Evolutionary conservation across 1,140 invertebrate genomes (phyloP).

Genomic region (Drosophila bipectinata): DNA sequence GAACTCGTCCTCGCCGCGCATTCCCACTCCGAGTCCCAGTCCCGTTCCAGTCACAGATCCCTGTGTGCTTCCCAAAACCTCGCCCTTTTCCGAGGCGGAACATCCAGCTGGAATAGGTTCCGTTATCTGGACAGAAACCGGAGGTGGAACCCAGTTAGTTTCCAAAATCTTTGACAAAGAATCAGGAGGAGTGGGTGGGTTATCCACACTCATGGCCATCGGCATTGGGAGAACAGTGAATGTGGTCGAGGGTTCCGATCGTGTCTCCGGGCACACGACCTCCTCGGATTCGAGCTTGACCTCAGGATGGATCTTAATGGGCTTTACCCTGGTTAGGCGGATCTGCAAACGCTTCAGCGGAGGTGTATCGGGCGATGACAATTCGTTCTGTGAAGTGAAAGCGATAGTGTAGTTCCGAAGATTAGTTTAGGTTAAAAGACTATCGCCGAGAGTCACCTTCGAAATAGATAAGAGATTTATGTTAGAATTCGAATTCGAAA

Average conservation of each 20-base stretch:
- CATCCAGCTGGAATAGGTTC: slow-evolving; percentile 1
- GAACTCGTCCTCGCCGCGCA: slow-evolving; percentile 59
- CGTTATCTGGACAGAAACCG: slow-evolving; percentile 2
- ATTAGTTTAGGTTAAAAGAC: not conserved
- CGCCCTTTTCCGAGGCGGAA: slow-evolving; percentile 16
- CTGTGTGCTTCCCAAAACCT: not conserved
- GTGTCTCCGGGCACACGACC: slow-evolving; percentile 4
- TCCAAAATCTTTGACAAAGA: slow-evolving; percentile 10
- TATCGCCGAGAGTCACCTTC: not conserved
- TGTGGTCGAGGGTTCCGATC: not conserved
- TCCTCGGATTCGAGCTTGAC: slow-evolving; percentile 56
- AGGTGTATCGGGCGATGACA: not conserved
- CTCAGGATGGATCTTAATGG: slow-evolving; percentile 21
- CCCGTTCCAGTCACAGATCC: slow-evolving; percentile 4
- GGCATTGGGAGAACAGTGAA: slow-evolving; percentile 27
- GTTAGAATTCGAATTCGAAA: not conserved
- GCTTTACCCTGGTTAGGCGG: slow-evolving; percentile 51
- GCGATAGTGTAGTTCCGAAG: not conserved
- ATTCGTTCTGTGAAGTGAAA: slow-evolving; percentile 10
- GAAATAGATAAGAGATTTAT: not conserved
- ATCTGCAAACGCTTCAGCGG: slow-evolving; percentile 48
- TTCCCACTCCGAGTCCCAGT: slow-evolving; percentile 4
- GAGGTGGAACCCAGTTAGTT: not conserved
- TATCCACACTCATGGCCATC: slow-evolving; percentile 18
- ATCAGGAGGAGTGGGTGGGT: slow-evolving; percentile 23